Evolutionary conservation across 2,888 invertebrate species (phyloP).

Genomic region (Sesia bembeciformis): DNA sequence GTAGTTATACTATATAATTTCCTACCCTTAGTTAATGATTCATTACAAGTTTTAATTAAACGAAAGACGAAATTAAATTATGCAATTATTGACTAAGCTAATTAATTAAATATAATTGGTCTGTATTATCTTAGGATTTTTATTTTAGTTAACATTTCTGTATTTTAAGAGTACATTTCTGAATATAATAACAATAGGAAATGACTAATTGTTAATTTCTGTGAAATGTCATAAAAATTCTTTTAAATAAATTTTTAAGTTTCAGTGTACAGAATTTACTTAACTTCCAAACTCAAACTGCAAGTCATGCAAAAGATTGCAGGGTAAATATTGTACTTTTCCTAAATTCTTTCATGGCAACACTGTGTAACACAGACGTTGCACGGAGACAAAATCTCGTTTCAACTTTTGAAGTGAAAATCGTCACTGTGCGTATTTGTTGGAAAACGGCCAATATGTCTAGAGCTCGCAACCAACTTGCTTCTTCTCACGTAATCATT

Average conservation of each 20-base stretch:
- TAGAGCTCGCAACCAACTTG: conserved; percentile 17
- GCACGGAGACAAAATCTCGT: background rate
- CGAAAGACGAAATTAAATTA: too few species aligned
- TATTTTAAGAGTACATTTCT: too few species aligned
- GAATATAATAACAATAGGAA: too few species aligned
- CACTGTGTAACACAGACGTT: conserved; percentile 1
- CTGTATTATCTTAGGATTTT: too few species aligned
- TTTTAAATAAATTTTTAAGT: background rate
- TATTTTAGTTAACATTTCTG: too few species aligned
- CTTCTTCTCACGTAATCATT: conserved; percentile 52
- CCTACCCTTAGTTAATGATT: too few species aligned
- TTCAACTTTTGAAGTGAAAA: background rate
- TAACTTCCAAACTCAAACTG: background rate
- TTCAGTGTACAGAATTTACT: background rate
- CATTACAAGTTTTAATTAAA: too few species aligned
- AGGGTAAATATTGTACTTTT: conserved; percentile 1
- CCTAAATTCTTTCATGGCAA: background rate
- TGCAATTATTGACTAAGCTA: too few species aligned
- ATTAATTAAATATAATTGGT: too few species aligned
- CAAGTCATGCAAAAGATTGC: background rate
- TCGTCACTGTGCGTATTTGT: background rate
- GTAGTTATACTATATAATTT: too few species aligned
- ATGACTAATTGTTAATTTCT: too few species aligned
- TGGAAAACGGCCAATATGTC: conserved; percentile 8
- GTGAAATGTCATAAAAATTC: conserved; percentile 1